These are phyloP conservation scores for Stichopus horrens DNA, from an alignment of 53 echinoderm and acorn worm species.

Conservation along the genomic window DNA sequence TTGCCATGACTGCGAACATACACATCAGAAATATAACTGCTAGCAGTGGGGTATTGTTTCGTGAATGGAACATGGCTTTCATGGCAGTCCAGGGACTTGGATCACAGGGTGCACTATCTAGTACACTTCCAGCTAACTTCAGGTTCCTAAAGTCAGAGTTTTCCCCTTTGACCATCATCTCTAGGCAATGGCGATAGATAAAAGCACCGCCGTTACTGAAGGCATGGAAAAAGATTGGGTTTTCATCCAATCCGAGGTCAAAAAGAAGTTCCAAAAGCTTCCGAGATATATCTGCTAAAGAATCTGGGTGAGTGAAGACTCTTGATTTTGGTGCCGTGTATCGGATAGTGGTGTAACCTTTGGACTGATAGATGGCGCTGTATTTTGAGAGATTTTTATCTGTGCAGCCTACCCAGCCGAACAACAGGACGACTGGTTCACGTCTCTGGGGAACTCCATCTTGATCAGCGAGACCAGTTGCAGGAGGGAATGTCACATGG, in stretches of 20 bases:
- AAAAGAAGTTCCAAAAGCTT: slow-evolving; percentile 81
- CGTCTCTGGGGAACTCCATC: slow-evolving; percentile 30
- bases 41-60: slow-evolving; percentile 44
- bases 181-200: slow-evolving; percentile 71
- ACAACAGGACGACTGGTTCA: slow-evolving; percentile 82
- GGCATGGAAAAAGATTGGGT: slow-evolving; percentile 80
- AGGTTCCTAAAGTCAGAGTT: slow-evolving; percentile 50
- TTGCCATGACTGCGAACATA: slow-evolving; percentile 33
- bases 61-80: slow-evolving; percentile 45
- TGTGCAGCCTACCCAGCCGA: slow-evolving; percentile 87
- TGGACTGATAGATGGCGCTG: slow-evolving; percentile 83
- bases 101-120: slow-evolving; percentile 70
- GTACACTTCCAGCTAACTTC: slow-evolving; percentile 71
- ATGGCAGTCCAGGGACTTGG: slow-evolving; percentile 34
- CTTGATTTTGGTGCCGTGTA: slow-evolving; percentile 66
- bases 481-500: slow-evolving; percentile 94
- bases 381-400: slow-evolving; percentile 85
- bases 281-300: slow-evolving; percentile 53
- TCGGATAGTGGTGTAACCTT: slow-evolving; percentile 80
- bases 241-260: slow-evolving; percentile 86
- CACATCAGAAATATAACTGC: slow-evolving; percentile 40
- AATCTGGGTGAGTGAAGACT: slow-evolving; percentile 44
- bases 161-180: slow-evolving; percentile 60
- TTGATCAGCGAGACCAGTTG: slow-evolving; percentile 41
- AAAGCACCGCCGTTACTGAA: slow-evolving; percentile 90